Percentiles rank a stretch among this genome's conserved stretches.
These are phyloP conservation scores for Protobothrops flavoviridis DNA, from an alignment of 2,113 vertebrate species.

Conservation along the genomic window DNA sequence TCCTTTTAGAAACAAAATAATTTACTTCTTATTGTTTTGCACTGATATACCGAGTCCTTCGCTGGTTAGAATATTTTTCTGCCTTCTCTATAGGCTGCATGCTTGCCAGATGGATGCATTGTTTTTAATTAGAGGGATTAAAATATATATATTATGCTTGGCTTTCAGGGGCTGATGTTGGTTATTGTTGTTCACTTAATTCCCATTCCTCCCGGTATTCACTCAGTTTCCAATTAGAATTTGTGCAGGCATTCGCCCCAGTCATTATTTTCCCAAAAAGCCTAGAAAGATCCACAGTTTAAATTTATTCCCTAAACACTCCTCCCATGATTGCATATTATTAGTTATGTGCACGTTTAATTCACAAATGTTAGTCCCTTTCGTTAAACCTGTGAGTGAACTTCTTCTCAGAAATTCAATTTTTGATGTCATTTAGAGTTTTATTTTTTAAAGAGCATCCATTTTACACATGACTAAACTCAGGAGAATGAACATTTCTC, in stretches of 20 bases:
- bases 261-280: slow-evolving; percentile 70
- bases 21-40: background rate
- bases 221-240: slow-evolving; percentile 75
- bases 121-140: slow-evolving; percentile 56
- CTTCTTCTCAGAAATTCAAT: background rate
- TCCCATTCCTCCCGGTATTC: slow-evolving; percentile 72
- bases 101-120: slow-evolving; percentile 66
- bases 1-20: background rate
- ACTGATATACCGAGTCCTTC: slow-evolving; percentile 59
- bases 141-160: slow-evolving; percentile 68
- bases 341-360: background rate
- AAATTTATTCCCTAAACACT: slow-evolving; percentile 70
- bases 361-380: background rate
- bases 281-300: slow-evolving; percentile 67
- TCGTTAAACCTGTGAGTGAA: background rate
- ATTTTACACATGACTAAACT: background rate
- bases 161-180: slow-evolving; percentile 61
- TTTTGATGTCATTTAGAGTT: background rate
- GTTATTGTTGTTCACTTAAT: slow-evolving; percentile 59
- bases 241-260: slow-evolving; percentile 56
- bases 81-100: slow-evolving; percentile 56
- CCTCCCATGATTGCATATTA: slow-evolving; percentile 63
- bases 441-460: background rate
- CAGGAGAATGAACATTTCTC: background rate
- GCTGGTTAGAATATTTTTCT: slow-evolving; percentile 60